These are phyloP conservation scores for Mareca penelope DNA, from an alignment of 2,797 vertebrate genomes.

Conservation along the genomic window DNA sequence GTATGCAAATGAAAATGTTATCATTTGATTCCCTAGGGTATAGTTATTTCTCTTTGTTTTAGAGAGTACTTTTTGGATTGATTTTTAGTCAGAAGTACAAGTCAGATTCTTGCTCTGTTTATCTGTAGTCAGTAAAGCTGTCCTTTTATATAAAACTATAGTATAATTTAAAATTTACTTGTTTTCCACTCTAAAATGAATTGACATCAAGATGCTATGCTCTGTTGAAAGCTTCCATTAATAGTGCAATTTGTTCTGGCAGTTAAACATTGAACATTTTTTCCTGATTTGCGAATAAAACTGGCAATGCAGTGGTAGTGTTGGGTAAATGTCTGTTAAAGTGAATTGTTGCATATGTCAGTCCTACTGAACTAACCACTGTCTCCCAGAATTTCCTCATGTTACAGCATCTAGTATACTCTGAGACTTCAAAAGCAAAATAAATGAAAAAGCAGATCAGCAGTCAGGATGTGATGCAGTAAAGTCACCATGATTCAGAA, in stretches of 20 bases:
- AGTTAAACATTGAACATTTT: slow-evolving; percentile 25
- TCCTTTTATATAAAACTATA: background rate
- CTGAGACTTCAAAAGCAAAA: background rate
- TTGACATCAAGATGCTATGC: background rate
- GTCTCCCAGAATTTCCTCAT: background rate
- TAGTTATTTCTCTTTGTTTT: slow-evolving; percentile 1
- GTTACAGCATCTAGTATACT: background rate
- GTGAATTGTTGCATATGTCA: background rate
- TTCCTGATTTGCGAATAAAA: slow-evolving; percentile 36
- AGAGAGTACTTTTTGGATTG: background rate
- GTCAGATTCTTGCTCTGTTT: background rate
- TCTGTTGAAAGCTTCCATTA: slow-evolving; percentile 36
- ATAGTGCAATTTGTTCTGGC: slow-evolving; percentile 40
- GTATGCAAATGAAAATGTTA: slow-evolving; percentile 75
- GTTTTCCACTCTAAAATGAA: slow-evolving; percentile 8
- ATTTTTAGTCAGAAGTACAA: background rate
- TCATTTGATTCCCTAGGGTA: background rate
- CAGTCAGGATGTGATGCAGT: background rate
- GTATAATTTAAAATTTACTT: slow-evolving; percentile 12
- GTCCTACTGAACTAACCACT: background rate
- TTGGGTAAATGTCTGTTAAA: slow-evolving; percentile 10
- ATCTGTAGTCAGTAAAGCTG: slow-evolving; percentile 8
- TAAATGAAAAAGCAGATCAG: background rate
- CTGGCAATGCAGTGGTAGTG: background rate
- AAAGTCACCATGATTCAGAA: background rate